These are phyloP conservation scores for Huso huso DNA, from an alignment of 2,797 vertebrate genomes.

Conservation along the genomic window DNA sequence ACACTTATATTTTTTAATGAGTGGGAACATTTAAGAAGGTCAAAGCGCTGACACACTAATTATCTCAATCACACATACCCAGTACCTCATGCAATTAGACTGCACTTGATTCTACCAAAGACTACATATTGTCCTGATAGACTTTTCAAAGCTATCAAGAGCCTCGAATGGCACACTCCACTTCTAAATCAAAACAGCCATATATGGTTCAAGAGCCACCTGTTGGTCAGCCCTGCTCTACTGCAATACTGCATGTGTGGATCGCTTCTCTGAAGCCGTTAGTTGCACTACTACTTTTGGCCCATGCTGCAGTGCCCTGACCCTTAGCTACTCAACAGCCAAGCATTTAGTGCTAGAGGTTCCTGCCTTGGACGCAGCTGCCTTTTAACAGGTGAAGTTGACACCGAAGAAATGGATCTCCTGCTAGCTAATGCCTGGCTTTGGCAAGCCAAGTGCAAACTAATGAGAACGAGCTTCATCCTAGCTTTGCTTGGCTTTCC, in stretches of 20 bases:
- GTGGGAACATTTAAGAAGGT: constrained; percentile 30
- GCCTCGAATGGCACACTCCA: no score
- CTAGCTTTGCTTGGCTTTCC: constrained; percentile 37
- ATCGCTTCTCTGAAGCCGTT: no score
- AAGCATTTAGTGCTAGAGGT: constrained; percentile 18
- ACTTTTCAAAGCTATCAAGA: no score
- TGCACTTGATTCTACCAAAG: no score
- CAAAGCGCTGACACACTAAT: constrained; percentile 15
- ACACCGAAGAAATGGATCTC: constrained; percentile 14
- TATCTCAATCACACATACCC: constrained; percentile 7
- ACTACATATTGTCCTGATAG: no score
- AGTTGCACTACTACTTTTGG: no score
- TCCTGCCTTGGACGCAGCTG: constrained; percentile 12
- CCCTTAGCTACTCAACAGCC: constrained; percentile 12
- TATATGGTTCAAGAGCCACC: no score
- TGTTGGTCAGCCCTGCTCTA: no score
- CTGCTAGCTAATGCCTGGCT: constrained; percentile 14
- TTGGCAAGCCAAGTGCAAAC: constrained; percentile 23
- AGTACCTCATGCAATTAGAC: no score
- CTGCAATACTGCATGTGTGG: no score
- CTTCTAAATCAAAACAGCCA: no score
- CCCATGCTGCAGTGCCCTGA: not conserved
- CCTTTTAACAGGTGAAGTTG: constrained; percentile 27
- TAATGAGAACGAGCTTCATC: constrained; percentile 32
- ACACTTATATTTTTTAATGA: constrained; percentile 19